phyloP scores from a whole-genome alignment of 1,140 invertebrate genomes.

The Drosophila biarmipes region DNA sequence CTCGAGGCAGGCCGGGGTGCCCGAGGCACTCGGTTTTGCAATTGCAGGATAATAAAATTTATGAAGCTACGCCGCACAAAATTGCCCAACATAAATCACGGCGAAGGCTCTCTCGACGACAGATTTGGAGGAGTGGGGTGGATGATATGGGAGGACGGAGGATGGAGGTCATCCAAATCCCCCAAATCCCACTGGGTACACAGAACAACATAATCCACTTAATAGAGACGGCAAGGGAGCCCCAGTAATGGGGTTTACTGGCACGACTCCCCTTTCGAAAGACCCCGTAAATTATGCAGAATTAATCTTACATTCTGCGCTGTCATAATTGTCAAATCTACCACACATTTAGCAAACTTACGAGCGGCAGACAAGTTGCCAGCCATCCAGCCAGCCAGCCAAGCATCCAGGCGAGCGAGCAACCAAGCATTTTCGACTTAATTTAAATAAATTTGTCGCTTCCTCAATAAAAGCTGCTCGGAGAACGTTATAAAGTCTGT shows the following conservation, averaged over 20 bases:
- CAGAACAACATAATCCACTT: constrained; percentile 80
- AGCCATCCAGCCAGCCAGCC: not conserved
- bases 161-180: constrained; percentile 45
- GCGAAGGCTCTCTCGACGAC: constrained; percentile 39
- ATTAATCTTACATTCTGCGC: constrained; percentile 70
- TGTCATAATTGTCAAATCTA: constrained; percentile 82
- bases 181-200: constrained; percentile 17
- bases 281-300: constrained; percentile 63
- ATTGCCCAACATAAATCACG: constrained; percentile 78
- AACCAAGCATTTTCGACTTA: constrained; percentile 68
- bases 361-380: constrained; percentile 21
- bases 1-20: not conserved
- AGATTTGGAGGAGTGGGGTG: constrained; percentile 10
- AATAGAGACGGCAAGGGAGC: constrained; percentile 69
- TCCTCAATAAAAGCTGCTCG: constrained; percentile 74
- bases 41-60: constrained; percentile 81
- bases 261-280: constrained; percentile 21
- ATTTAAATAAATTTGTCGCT: constrained; percentile 82
- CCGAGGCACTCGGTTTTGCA: constrained; percentile 48
- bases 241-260: constrained; percentile 57
- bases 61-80: constrained; percentile 73
- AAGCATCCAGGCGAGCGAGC: constrained; percentile 23
- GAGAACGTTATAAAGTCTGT: constrained; percentile 10
- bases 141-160: constrained; percentile 18
- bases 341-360: constrained; percentile 70